These are phyloP conservation scores for Luffia ferchaultella DNA, from an alignment of 2,888 invertebrate species.

Conservation along the genomic window DNA sequence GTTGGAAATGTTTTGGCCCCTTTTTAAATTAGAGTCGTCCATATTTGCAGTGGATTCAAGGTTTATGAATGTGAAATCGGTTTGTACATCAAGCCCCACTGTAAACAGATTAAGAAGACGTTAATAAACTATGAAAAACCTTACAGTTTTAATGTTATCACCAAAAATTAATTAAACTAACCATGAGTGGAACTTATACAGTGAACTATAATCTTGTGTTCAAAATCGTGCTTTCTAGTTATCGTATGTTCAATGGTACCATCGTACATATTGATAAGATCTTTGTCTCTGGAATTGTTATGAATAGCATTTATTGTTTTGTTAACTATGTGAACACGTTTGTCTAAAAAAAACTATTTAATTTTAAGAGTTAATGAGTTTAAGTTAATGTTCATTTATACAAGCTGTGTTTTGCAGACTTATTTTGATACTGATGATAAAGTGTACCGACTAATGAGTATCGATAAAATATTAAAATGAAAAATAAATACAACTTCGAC, in stretches of 20 bases:
- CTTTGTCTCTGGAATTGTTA: conserved; percentile 42
- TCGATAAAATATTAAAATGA: too few relatives aligned
- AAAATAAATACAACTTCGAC: too few relatives aligned
- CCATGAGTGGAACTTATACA: conserved; percentile 69
- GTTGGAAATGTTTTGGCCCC: not conserved
- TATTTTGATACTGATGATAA: too few relatives aligned
- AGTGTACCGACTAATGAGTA: too few relatives aligned
- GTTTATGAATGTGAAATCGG: conserved; percentile 37
- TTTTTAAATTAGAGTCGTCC: conserved; percentile 2
- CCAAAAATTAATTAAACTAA: conserved; percentile 23
- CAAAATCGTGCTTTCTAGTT: conserved; percentile 34
- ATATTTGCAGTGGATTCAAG: conserved; percentile 17
- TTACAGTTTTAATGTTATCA: not conserved
- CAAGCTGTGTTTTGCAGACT: too few relatives aligned
- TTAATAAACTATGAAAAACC: not conserved
- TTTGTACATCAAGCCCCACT: conserved; percentile 61
- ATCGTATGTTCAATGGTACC: conserved; percentile 46
- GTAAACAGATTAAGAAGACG: conserved; percentile 20
- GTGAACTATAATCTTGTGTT: conserved; percentile 56
- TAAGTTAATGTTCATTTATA: not conserved
- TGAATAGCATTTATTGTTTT: not conserved
- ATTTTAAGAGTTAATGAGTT: not conserved
- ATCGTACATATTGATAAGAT: conserved; percentile 47
- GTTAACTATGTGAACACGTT: conserved; percentile 4
- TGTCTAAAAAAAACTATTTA: not conserved